Conservation (phyloP, 2,113 vertebrate genomes). For the Condylura cristata region DNA sequence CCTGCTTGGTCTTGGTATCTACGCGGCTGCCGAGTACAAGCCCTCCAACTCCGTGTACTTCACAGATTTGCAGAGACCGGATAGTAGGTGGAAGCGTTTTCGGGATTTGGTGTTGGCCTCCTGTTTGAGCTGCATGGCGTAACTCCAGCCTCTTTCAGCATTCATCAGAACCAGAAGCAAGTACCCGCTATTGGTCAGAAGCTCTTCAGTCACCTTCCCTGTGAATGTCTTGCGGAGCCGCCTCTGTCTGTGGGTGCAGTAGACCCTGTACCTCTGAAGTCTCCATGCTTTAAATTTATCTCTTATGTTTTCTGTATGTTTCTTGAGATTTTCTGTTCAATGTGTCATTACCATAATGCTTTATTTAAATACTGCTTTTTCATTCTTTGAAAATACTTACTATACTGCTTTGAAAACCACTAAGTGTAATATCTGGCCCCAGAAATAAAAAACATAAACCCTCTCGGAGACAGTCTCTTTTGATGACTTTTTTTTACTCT, state of each 20-base stretch:
- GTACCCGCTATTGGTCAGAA: too few species aligned
- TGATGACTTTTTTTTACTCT: too few species aligned
- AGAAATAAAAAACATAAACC: too few species aligned
- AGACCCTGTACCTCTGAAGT: too few species aligned
- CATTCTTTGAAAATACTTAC: background rate
- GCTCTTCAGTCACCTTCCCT: too few species aligned
- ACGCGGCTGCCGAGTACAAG: conserved; percentile 94
- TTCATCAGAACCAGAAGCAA: conserved; percentile 97
- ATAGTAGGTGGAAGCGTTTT: conserved; percentile 96
- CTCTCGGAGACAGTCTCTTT: too few species aligned
- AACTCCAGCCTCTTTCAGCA: conserved; percentile 98
- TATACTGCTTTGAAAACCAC: background rate
- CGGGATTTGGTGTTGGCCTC: conserved; percentile 98
- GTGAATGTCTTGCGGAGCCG: too few species aligned
- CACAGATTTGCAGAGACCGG: conserved; percentile 95
- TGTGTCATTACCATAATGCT: background rate
- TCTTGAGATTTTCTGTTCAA: background rate
- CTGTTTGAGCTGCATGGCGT: conserved; percentile 99
- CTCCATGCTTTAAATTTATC: background rate
- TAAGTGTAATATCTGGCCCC: too few species aligned
- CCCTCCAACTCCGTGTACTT: conserved; percentile 95
- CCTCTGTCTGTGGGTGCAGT: too few species aligned
- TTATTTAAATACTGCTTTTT: background rate
- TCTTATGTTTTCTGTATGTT: background rate
- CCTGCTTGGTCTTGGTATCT: conserved; percentile 98